Percentiles rank a stretch among this genome's conserved stretches.
These are phyloP conservation scores for Odontocerum albicorne DNA, from an alignment of 2,888 invertebrate species.

Conservation along the genomic window DNA sequence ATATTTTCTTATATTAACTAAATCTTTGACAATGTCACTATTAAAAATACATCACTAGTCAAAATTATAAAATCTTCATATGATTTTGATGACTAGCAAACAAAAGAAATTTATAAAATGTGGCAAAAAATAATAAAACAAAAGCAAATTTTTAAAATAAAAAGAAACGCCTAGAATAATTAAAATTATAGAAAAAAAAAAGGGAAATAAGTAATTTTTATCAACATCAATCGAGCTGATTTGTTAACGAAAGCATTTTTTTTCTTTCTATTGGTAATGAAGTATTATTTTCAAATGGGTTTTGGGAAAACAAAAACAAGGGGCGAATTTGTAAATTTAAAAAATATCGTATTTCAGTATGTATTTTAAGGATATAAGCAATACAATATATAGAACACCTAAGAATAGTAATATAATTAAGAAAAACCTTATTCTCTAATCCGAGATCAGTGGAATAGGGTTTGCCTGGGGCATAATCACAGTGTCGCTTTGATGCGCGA, in stretches of 20 bases:
- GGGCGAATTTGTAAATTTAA: background rate
- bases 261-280: no score
- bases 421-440: conserved; percentile 30
- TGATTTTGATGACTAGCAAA: conserved; percentile 19
- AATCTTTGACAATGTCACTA: no score
- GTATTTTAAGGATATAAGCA: background rate
- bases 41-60: conserved; percentile 16
- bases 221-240: no score
- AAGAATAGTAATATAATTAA: background rate
- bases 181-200: conserved; percentile 7
- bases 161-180: conserved; percentile 1
- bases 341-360: background rate
- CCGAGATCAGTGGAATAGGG: conserved; percentile 35
- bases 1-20: no score
- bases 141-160: background rate
- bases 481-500: conserved; percentile 36
- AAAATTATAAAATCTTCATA: conserved; percentile 9
- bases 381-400: background rate
- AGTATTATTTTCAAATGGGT: no score
- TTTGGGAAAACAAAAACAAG: no score
- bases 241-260: no score
- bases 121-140: background rate
- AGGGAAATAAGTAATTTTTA: no score
- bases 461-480: conserved; percentile 34
- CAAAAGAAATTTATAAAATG: background rate